Evolutionary conservation across 2,113 vertebrate species (phyloP), one percentile per base, ranked within the genome.

Genomic region (Telmatochromis brachygnathus): DNA sequence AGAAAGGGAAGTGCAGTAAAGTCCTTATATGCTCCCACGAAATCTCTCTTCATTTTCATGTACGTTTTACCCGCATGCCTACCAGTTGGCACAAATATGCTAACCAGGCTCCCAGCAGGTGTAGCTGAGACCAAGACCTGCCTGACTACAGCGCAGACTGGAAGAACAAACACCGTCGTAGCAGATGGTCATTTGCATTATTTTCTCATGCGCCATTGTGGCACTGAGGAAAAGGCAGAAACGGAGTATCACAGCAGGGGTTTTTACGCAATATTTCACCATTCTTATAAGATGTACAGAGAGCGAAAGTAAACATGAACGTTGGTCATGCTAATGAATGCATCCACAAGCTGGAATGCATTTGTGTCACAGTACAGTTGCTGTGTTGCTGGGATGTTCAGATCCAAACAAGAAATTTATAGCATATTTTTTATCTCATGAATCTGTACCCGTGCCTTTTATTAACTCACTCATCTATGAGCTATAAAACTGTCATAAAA

Each of bases 171-270:
- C 77, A 83, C 60, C 9, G 53, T 53, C 7, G n/a, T 4, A 88
- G 79, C 91, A 92, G 90, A 92, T 87, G 89, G 82, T 88, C 65
- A 88, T 91, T 89, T 91, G 88, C 84, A 92, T 93, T 47, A 33
- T 73, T 79, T 87, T 79, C 35, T 58, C 83, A n/a, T n/a, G 45
- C 35, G 30, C 11, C 70, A 70, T 5, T 47, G 54, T 70, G 70
- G 15, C 68, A 85, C 33, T 12, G 17, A 90, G 28, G 47, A 84
- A 26, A 83, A 30, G 49, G 35, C 13, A 85, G 51, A 87, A 23
- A 47, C 33, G 23, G 9, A 35, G 30, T 14, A 21, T 54, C 23
- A 75, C 4, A 28, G 53, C 3, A 73, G 13, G 7, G 42, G 4
- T 26, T 14, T 39, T 87, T 11, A 68, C 6, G 14, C 39, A 42